phyloP scores from a whole-genome alignment of 2,888 invertebrate genomes.

The Liodrosophila aerea region DNA sequence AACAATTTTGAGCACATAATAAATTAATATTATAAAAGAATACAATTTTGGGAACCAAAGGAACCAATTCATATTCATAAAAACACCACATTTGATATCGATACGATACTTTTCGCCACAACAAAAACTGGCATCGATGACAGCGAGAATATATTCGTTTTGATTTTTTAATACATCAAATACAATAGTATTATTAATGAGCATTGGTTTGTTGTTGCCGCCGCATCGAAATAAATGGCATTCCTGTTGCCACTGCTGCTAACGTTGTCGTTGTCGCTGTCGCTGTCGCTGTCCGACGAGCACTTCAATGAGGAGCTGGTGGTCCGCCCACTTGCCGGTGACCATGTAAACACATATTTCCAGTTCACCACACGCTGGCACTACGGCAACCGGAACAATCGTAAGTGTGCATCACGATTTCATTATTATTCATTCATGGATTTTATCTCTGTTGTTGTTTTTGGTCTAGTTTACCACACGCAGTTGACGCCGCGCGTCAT shows the following conservation, averaged over 20 bases:
- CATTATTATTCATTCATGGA: neutral
- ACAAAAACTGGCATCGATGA: too few relatives aligned
- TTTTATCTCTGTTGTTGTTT: neutral
- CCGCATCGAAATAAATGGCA: too few relatives aligned
- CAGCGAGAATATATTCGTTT: too few relatives aligned
- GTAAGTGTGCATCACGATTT: slow-evolving; percentile 83
- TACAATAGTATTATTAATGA: too few relatives aligned
- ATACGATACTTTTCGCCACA: too few relatives aligned
- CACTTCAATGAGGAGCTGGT: slow-evolving; percentile 93
- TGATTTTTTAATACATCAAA: too few relatives aligned
- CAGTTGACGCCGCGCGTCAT: slow-evolving; percentile 93
- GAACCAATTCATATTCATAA: too few relatives aligned
- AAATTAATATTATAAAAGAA: too few relatives aligned
- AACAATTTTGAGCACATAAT: too few relatives aligned
- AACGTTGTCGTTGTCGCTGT: neutral
- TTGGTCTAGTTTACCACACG: slow-evolving; percentile 90
- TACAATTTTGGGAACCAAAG: too few relatives aligned
- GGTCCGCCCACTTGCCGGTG: slow-evolving; percentile 92
- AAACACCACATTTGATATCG: too few relatives aligned
- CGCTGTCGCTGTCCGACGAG: slow-evolving; percentile 83
- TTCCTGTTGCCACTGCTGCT: slow-evolving; percentile 20
- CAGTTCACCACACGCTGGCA: slow-evolving; percentile 94
- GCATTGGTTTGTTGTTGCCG: too few relatives aligned
- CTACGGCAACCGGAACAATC: slow-evolving; percentile 84
- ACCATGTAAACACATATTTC: slow-evolving; percentile 94